Evolutionary conservation across 2,888 invertebrate species (phyloP), one percentile per base, ranked within the genome.

Genomic region (Cotesia congregata): DNA sequence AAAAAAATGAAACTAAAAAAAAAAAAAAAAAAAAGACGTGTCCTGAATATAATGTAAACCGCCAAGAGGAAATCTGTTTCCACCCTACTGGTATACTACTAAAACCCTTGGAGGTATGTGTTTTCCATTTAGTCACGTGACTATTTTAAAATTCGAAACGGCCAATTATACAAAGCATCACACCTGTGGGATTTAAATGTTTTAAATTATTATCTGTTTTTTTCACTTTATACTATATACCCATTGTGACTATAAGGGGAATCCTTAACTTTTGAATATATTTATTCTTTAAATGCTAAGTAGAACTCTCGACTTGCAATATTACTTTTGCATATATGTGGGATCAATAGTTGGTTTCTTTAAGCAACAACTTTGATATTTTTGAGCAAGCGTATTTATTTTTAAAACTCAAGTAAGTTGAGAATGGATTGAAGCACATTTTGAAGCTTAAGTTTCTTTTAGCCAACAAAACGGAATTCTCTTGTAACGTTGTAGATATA

Each of bases 401-500:
- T 30, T 30, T 30, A 30, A 30, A 30, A 30, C 30, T 30, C 30
- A 30, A 30, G 30, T 2, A 30, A 30, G 30, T 30, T 30, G 30
- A 30, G 3, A 30, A 30, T 30, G 30, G 30, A 30, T 30, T 30
- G 30, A 30, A 30, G 30, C 3, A 30, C 3, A 30, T 30, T 30
- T 68, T 41, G 17, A 68, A 4, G 41, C 15, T 41, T 40, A 68
- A 17, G 40, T 41, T 7, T 2, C 41, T 7, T n/a, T 40, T n/a
- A 20, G 15, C 41, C 50, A 68, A 41, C 41, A 50, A 6, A 68
- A 20, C 20, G 15, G 74, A 72, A 70, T 69, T 73, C 65, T 6
- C 71, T 75, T 73, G 69, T 71, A 72, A 60, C 77, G 79, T 79
- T 81, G 81, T 81, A 83, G 83, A 79, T 30, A 30, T 86, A 50